phyloP scores from a whole-genome alignment of 2,888 invertebrate species.

The Ashinkailepas kermadecensis region DNA sequence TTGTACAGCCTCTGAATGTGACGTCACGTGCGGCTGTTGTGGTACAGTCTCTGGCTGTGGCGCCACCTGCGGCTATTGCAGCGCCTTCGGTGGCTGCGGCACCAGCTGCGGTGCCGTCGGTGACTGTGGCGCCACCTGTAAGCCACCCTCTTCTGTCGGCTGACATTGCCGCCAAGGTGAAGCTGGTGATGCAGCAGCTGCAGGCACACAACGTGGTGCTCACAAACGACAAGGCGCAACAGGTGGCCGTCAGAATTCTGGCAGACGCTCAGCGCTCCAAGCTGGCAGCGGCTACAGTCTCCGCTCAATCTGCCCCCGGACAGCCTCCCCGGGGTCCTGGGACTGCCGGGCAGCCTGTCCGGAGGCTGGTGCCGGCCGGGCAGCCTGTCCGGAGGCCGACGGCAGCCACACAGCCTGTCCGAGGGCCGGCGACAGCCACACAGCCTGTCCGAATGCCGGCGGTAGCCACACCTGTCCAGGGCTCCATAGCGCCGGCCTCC shows the following conservation, averaged over 20 bases:
- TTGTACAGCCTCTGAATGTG: too few species aligned
- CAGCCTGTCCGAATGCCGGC: background rate
- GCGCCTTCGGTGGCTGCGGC: too few species aligned
- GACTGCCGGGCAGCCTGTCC: background rate
- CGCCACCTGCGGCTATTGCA: background rate
- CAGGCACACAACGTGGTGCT: slow-evolving; percentile 12
- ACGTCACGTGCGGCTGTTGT: too few species aligned
- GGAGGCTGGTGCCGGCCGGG: background rate
- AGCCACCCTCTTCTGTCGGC: background rate
- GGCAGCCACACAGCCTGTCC: background rate
- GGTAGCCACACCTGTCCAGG: background rate
- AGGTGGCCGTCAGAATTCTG: background rate
- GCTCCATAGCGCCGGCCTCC: background rate
- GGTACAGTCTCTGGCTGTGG: too few species aligned
- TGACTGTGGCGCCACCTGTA: background rate
- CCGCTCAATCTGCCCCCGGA: too few species aligned
- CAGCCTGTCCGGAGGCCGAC: background rate
- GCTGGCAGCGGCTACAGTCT: background rate
- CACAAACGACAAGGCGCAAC: slow-evolving; percentile 3
- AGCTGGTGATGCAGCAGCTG: slow-evolving; percentile 3
- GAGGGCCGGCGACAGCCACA: background rate
- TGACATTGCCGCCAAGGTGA: background rate
- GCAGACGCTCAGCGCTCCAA: background rate
- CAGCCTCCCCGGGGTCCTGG: too few species aligned
- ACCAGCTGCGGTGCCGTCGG: background rate